These are phyloP conservation scores for Allacma fusca DNA, from an alignment of 2,888 invertebrate genomes.

Conservation along the genomic window DNA sequence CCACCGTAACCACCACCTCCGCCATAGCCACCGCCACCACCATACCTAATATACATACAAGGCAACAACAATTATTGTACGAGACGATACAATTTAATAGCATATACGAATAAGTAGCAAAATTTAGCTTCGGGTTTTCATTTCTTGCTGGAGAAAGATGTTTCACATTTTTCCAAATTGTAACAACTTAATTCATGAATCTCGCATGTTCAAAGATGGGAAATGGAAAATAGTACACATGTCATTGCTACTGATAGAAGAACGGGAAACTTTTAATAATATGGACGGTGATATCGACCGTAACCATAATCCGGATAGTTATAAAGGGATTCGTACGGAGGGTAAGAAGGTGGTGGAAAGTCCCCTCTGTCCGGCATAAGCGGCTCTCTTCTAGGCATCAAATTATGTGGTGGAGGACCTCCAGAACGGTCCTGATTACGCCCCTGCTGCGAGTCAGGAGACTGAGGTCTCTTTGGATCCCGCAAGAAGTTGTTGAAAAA, in stretches of 20 bases:
- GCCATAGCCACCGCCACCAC: constrained; percentile 64
- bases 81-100: background rate
- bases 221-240: no score
- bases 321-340: constrained; percentile 48
- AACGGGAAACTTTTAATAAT: background rate
- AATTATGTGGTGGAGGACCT: constrained; percentile 55
- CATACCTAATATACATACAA: constrained; percentile 61
- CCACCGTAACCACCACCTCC: constrained; percentile 63
- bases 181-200: no score
- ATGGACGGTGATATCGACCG: background rate
- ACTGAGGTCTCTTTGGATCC: constrained; percentile 92
- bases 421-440: constrained; percentile 58
- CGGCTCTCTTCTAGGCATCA: constrained; percentile 58
- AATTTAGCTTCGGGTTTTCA: no score
- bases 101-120: background rate
- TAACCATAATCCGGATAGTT: background rate
- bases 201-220: no score
- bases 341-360: constrained; percentile 45
- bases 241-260: no score
- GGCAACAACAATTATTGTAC: constrained; percentile 21
- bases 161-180: no score
- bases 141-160: no score
- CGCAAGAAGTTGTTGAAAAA: constrained; percentile 96
- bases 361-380: constrained; percentile 55
- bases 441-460: constrained; percentile 70